phyloP scores from a whole-genome alignment of 1,140 invertebrate species.

The Papilio helenus region DNA sequence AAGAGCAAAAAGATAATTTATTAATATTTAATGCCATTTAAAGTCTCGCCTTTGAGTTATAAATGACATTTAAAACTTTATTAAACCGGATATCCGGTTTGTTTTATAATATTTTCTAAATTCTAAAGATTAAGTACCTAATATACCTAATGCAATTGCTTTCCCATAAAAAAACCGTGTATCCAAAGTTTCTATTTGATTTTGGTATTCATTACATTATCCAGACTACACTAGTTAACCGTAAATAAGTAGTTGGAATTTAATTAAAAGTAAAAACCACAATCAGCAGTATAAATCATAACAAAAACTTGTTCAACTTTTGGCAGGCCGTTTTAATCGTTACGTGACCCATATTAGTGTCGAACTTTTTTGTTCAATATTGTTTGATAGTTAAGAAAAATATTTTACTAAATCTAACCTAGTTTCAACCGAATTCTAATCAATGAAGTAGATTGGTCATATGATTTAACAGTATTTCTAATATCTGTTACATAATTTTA shows the following conservation, averaged over 20 bases:
- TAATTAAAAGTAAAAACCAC: neutral
- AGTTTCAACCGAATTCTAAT: neutral
- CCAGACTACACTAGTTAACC: too few relatives aligned
- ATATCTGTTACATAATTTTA: neutral
- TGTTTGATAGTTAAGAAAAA: neutral
- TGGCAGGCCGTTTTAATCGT: neutral
- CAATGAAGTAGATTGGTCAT: neutral
- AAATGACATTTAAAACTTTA: neutral
- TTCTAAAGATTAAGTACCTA: too few relatives aligned
- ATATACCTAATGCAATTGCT: too few relatives aligned
- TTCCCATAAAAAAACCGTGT: too few relatives aligned
- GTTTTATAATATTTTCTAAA: neutral
- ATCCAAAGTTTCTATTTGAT: too few relatives aligned
- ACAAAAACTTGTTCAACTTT: neutral
- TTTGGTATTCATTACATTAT: too few relatives aligned
- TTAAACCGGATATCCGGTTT: neutral
- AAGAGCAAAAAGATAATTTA: neutral
- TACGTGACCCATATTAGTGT: neutral
- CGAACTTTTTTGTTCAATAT: neutral
- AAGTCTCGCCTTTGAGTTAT: neutral
- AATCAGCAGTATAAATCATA: constrained; percentile 2
- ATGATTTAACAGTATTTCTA: neutral
- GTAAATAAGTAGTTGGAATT: neutral
- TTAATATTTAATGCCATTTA: neutral
- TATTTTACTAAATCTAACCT: neutral